These are phyloP conservation scores for Drosophila siamana DNA, from an alignment of 2,888 invertebrate species.

Conservation along the genomic window DNA sequence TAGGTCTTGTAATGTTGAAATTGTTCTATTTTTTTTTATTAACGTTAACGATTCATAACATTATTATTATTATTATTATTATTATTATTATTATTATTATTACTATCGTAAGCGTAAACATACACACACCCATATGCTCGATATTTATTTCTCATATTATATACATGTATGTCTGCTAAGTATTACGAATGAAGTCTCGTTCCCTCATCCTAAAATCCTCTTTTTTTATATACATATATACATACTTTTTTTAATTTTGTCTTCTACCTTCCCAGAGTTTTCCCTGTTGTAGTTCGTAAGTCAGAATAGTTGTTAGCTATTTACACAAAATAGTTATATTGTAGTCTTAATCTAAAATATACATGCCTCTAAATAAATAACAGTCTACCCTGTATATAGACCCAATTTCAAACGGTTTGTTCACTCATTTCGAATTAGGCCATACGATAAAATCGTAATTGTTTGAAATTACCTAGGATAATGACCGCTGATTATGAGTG, in stretches of 20 bases:
- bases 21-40: conserved; percentile 19
- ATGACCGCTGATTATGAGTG: not conserved
- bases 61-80: conserved; percentile 12
- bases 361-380: conserved; percentile 35
- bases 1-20: conserved; percentile 46
- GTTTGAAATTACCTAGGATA: not conserved
- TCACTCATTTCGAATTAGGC: not conserved
- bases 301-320: conserved; percentile 35
- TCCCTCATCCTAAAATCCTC: not conserved
- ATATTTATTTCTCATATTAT: conserved; percentile 54
- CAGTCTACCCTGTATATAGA: conserved; percentile 40
- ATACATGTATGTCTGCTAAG: conserved; percentile 26
- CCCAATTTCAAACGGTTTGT: conserved; percentile 5
- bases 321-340: conserved; percentile 33
- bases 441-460: not conserved
- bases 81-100: conserved; percentile 10
- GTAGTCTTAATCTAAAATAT: conserved; percentile 34
- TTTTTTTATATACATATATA: not conserved
- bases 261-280: not conserved
- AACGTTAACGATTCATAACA: not conserved
- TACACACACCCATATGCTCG: conserved; percentile 10
- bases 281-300: conserved; percentile 24
- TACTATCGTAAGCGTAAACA: conserved; percentile 12
- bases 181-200: conserved; percentile 36
- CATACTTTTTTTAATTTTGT: conserved; percentile 1